These are phyloP conservation scores for Leptinotarsa haldemani DNA, from an alignment of 2,888 invertebrate species.

Conservation along the genomic window DNA sequence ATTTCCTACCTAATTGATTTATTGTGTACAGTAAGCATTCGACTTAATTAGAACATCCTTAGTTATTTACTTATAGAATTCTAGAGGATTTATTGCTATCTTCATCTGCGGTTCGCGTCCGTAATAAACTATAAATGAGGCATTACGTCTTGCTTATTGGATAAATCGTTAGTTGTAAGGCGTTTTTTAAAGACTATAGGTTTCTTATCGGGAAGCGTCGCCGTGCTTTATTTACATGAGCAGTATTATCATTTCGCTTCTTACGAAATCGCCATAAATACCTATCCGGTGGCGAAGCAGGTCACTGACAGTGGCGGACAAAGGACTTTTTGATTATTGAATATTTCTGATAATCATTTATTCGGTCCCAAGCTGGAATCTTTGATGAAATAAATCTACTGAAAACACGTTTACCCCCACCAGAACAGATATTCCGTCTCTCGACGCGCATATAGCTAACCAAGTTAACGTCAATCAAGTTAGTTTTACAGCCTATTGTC, in stretches of 20 bases:
- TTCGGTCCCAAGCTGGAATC: no score
- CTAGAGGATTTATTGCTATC: constrained; percentile 49
- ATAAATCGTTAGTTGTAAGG: constrained; percentile 34
- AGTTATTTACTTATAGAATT: constrained; percentile 45
- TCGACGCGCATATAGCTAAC: no score
- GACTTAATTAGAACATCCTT: constrained; percentile 46
- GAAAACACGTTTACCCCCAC: no score
- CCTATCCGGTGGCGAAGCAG: constrained; percentile 3
- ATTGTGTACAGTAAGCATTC: constrained; percentile 35
- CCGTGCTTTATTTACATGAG: constrained; percentile 32
- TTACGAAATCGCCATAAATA: constrained; percentile 19
- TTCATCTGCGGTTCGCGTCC: constrained; percentile 44
- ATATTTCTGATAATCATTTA: no score
- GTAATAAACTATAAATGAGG: constrained; percentile 47
- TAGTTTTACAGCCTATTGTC: no score
- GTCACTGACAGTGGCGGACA: not conserved
- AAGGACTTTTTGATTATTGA: not conserved
- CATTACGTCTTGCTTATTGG: constrained; percentile 34
- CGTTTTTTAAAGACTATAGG: constrained; percentile 29
- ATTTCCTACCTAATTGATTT: constrained; percentile 40
- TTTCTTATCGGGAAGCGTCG: constrained; percentile 32
- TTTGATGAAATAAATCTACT: no score
- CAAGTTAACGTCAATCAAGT: no score
- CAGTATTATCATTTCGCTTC: constrained; percentile 17
- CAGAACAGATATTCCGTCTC: no score